Conservation (phyloP, 2,113 vertebrate species). For the Mesoclemmys tuberculata region DNA sequence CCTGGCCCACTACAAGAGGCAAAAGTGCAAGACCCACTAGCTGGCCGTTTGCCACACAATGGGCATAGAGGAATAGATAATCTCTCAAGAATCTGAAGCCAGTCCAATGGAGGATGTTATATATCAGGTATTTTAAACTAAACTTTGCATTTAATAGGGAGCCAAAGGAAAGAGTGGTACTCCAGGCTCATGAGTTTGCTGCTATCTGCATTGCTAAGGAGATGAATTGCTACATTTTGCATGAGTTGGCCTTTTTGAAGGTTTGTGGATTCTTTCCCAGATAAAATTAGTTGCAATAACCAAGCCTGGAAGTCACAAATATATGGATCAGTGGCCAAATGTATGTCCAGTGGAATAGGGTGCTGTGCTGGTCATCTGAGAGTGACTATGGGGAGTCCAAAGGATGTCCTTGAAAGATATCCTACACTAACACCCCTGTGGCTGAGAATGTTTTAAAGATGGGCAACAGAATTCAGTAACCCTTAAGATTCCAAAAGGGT, state of each 20-base stretch:
- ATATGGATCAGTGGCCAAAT: neutral
- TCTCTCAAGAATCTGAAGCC: too few relatives aligned
- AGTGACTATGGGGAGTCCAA: neutral
- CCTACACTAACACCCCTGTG: neutral
- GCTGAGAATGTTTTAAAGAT: neutral
- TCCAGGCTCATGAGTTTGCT: neutral
- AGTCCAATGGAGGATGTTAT: too few relatives aligned
- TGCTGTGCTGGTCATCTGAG: neutral
- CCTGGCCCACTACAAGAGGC: too few relatives aligned
- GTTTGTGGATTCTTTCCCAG: neutral
- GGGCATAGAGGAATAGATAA: too few relatives aligned
- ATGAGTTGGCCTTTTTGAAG: neutral
- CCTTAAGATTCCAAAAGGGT: neutral
- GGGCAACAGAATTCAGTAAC: neutral
- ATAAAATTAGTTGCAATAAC: neutral
- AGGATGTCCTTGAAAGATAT: neutral
- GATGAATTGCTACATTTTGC: neutral
- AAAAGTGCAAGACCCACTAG: too few relatives aligned
- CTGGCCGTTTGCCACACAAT: too few relatives aligned
- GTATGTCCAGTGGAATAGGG: neutral
- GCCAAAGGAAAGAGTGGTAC: neutral
- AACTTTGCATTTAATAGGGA: neutral
- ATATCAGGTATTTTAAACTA: too few relatives aligned
- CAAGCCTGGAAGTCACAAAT: neutral
- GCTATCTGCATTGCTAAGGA: neutral